Evolutionary conservation across 2,113 vertebrate genomes (phyloP).

Genomic region (Oreochromis aureus): DNA sequence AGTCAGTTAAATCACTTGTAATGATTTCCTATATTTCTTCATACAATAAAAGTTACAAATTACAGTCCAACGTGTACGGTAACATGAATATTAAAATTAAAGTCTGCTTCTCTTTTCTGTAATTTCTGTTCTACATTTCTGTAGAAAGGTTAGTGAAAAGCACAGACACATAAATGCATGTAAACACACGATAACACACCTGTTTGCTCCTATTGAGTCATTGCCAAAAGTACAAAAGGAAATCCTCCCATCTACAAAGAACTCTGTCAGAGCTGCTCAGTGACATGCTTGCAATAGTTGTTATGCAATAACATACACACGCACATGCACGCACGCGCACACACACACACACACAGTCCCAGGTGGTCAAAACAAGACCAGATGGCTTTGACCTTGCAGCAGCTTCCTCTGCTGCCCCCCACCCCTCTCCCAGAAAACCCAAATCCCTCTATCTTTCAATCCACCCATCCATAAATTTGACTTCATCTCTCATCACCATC

Average conservation of each 20-base stretch:
- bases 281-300: neutral
- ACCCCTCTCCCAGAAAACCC: neutral
- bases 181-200: neutral
- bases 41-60: neutral
- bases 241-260: neutral
- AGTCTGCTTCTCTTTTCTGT: neutral
- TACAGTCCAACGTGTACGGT: neutral
- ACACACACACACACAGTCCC: neutral
- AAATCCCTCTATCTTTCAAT: neutral
- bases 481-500: neutral
- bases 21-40: neutral
- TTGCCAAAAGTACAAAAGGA: neutral
- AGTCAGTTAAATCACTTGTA: neutral
- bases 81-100: neutral
- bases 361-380: neutral
- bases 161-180: neutral
- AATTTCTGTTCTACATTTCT: neutral
- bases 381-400: constrained; percentile 26
- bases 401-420: neutral
- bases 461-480: neutral
- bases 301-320: neutral
- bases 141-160: neutral
- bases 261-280: neutral
- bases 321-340: neutral
- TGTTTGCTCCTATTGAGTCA: neutral